Conservation (phyloP, 2,113 vertebrate genomes). For the Melanerpes aurifrons region DNA sequence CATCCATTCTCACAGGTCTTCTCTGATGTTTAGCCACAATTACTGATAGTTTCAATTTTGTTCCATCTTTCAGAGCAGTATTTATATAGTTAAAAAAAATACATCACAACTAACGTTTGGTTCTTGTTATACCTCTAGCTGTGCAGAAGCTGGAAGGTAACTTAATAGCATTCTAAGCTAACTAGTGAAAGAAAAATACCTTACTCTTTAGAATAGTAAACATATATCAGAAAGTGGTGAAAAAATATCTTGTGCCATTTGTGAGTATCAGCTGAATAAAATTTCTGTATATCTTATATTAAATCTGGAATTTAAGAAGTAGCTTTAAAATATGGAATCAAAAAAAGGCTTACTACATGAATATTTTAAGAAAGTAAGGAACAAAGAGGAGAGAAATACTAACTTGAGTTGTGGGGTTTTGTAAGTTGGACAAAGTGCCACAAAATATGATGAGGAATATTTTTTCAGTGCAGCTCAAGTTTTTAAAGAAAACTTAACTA, state of each 20-base stretch:
- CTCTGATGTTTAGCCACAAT: neutral
- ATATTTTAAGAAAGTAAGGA: constrained; percentile 6
- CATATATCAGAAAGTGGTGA: neutral
- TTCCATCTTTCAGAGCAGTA: neutral
- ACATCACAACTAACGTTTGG: neutral
- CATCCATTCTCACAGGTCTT: neutral
- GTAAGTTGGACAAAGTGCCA: neutral
- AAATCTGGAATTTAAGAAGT: neutral
- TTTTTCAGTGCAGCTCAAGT: neutral
- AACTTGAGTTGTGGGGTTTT: neutral
- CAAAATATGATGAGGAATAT: neutral
- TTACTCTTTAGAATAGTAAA: neutral
- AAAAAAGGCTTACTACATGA: neutral
- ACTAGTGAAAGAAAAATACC: neutral
- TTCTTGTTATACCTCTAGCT: neutral
- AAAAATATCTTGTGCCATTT: neutral
- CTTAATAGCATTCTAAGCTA: neutral
- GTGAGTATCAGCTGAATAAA: neutral
- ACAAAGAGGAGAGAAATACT: neutral
- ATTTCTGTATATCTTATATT: neutral
- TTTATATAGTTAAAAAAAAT: neutral
- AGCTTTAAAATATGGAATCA: neutral
- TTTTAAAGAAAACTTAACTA: neutral
- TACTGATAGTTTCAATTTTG: neutral
- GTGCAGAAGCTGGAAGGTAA: neutral